Conservation (phyloP, 2,113 vertebrate genomes). For the Serilophus lunatus region DNA sequence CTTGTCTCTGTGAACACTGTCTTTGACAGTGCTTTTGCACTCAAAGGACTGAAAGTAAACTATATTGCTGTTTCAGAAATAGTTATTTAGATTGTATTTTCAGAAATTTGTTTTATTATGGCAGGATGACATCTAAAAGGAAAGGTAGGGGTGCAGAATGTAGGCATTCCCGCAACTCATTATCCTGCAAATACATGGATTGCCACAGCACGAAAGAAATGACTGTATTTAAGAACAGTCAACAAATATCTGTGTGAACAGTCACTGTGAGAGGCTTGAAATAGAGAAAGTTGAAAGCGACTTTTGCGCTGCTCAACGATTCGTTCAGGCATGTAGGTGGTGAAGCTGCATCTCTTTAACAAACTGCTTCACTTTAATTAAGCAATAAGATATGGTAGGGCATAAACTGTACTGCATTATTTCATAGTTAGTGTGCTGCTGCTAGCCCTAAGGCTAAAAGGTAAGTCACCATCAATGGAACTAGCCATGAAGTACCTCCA, state of each 20-base stretch:
- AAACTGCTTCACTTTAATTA: constrained; percentile 53
- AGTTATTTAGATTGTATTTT: neutral
- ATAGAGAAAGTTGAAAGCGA: neutral
- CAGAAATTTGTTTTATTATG: neutral
- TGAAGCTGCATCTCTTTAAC: constrained; percentile 5
- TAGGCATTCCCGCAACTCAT: neutral
- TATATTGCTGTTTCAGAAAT: neutral
- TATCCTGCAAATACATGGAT: constrained; percentile 4
- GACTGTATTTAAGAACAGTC: neutral
- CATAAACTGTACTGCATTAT: neutral
- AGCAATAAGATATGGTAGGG: neutral
- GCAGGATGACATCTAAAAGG: neutral
- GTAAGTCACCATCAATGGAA: neutral
- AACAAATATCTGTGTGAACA: constrained; percentile 40
- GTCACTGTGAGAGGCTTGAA: neutral
- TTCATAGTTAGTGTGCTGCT: neutral
- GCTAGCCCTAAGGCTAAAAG: neutral
- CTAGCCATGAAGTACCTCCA: neutral
- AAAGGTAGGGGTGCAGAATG: neutral
- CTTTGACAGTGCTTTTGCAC: neutral
- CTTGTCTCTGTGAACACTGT: neutral
- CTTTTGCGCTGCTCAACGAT: constrained; percentile 1
- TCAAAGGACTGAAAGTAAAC: neutral
- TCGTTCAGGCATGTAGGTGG: neutral
- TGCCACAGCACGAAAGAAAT: neutral